Evolutionary conservation across 2,113 vertebrate genomes (phyloP), one percentile per base, ranked within the genome.

Genomic region (Silurus meridionalis): DNA sequence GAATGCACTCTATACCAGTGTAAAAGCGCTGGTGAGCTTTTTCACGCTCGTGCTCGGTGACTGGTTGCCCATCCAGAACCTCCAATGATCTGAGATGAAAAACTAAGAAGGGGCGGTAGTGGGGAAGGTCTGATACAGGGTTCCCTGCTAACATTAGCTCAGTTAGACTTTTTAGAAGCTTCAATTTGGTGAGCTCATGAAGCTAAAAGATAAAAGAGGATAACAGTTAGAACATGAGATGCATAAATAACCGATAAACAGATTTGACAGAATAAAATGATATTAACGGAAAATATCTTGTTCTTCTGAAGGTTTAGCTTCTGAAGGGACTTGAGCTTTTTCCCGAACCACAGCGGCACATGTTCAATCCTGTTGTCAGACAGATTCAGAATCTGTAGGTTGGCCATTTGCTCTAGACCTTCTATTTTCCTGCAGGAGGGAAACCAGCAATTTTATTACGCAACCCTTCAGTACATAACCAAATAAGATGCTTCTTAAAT

Each of bases 281-380:
- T 52, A 94, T 96, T 94, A 91, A 97, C 96, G 46, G 95, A 96
- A 66, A 94, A 95, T 81, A 97, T 90, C 88, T 93, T 94, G 85
- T 97, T 97, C 83, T 91, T 90, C 88, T 91, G 94, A 89, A 97
- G 87, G 84, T 96, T 94, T 11, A 97, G 93, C 79, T 91, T 86
- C 15, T 85, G 93, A 25, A 97, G 94, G 58, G 95, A 96, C 85
- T 91, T 92, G 84, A 97, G 91, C 50, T 95, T 96, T 91, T 95
- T 96, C 50, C 94, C 94, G n/a, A 96, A 53, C 97, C 97, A 98
- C 21, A 78, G 8, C 37, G 97, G 96, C 69, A 97, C 92, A 63
- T 94, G 94, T 61, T 96, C 95, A n/a, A 97, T 96, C 82, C 94
- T 92, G 92, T 97, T 97, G 64, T 93, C 92, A 83, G 95, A 93